Percentiles rank a stretch among this genome's conserved stretches.
phyloP scores from a whole-genome alignment of 2,888 invertebrate genomes.

The Apamea monoglypha region DNA sequence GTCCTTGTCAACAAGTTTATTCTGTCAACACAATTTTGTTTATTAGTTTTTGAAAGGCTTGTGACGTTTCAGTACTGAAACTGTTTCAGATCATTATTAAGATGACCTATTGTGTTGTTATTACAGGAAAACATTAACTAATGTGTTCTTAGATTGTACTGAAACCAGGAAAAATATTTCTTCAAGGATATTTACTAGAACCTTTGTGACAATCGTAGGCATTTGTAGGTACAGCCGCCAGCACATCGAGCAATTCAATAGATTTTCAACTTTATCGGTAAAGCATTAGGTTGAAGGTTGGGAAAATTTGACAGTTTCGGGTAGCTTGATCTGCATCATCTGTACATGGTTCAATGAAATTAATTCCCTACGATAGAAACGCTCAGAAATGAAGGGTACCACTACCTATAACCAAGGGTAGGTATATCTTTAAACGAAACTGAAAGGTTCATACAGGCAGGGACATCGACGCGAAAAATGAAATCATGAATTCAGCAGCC shows the following conservation, averaged over 20 bases:
- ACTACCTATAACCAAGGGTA: not conserved
- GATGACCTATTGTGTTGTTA: conserved; percentile 58
- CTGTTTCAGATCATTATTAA: conserved; percentile 40
- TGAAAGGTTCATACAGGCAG: not conserved
- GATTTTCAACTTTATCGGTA: too few relatives aligned
- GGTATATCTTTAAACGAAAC: not conserved
- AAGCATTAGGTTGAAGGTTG: too few relatives aligned
- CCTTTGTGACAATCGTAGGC: conserved; percentile 6
- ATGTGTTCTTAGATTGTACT: conserved; percentile 40
- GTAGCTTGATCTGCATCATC: too few relatives aligned
- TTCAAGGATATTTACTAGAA: conserved; percentile 25
- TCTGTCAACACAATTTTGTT: conserved; percentile 13
- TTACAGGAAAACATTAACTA: conserved; percentile 56
- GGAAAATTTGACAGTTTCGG: too few relatives aligned
- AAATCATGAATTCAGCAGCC: too few relatives aligned
- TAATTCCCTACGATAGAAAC: not conserved
- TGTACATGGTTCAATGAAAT: not conserved
- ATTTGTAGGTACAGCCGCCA: not conserved
- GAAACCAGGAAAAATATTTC: conserved; percentile 23
- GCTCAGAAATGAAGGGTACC: not conserved
- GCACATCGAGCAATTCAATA: too few relatives aligned
- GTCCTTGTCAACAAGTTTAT: conserved; percentile 8
- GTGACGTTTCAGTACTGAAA: conserved; percentile 23
- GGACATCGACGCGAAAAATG: too few relatives aligned
- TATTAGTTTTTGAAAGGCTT: conserved; percentile 44